Conservation (phyloP, 2,888 invertebrate genomes). For the Elysia crispata region DNA sequence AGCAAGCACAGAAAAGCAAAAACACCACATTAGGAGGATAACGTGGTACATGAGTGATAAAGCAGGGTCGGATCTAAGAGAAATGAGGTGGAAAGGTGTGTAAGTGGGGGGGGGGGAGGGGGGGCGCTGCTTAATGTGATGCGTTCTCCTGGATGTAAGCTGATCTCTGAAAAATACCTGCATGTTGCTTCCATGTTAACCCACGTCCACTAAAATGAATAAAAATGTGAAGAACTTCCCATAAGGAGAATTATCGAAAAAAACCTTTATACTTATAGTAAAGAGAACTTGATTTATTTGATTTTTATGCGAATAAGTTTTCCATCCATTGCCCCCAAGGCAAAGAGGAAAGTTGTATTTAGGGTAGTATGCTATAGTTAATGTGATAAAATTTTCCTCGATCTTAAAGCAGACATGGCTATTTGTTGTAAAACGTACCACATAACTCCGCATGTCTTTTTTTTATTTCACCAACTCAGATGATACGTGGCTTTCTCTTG, state of each 20-base stretch:
- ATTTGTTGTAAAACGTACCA: not conserved
- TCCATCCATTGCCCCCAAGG: conserved; percentile 42
- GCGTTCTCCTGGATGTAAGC: conserved; percentile 24
- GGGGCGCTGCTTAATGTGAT: no score
- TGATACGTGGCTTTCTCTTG: no score
- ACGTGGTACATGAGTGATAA: no score
- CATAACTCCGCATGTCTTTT: conserved; percentile 1
- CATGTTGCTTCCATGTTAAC: conserved; percentile 28
- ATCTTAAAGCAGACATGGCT: conserved; percentile 1
- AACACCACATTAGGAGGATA: no score
- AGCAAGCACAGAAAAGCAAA: no score
- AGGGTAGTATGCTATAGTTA: not conserved
- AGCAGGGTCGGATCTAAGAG: no score
- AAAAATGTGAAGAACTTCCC: conserved; percentile 31
- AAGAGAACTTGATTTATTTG: conserved; percentile 32
- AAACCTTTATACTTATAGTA: conserved; percentile 50
- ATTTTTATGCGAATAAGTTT: conserved; percentile 30
- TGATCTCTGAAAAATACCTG: conserved; percentile 12
- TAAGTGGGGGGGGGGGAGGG: no score
- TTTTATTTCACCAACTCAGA: conserved; percentile 9
- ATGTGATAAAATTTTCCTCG: not conserved
- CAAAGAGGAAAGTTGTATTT: conserved; percentile 39
- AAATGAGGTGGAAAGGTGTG: no score
- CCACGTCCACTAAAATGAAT: conserved; percentile 44
- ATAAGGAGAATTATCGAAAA: conserved; percentile 35